phyloP scores from a whole-genome alignment of 2,797 vertebrate genomes.

The Lepus townsendii region DNA sequence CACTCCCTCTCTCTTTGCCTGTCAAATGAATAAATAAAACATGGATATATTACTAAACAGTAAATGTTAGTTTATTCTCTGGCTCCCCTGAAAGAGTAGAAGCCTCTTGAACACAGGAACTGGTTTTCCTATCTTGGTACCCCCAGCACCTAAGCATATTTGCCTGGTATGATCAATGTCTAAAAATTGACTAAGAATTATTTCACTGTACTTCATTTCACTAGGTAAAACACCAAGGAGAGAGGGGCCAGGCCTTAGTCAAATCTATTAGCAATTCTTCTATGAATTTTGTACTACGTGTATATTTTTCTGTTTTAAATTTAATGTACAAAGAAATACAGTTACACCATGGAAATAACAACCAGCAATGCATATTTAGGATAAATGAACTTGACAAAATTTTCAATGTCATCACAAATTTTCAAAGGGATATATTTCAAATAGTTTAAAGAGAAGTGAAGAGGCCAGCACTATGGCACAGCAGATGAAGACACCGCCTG shows the following conservation, averaged over 20 bases:
- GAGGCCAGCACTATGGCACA: not conserved
- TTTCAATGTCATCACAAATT: conserved; percentile 48
- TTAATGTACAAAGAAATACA: conserved; percentile 48
- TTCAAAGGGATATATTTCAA: conserved; percentile 18
- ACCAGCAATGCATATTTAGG: not conserved
- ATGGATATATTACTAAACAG: not conserved
- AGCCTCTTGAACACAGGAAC: not conserved
- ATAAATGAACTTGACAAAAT: conserved; percentile 49
- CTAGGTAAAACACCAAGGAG: not conserved
- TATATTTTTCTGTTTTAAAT: conserved; percentile 24
- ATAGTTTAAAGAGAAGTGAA: conserved; percentile 27
- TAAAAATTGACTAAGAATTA: conserved; percentile 9
- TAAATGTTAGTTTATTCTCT: conserved; percentile 46
- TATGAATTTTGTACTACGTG: not conserved
- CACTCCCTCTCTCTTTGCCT: too few relatives aligned
- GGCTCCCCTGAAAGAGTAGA: not conserved
- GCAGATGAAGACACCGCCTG: too few relatives aligned
- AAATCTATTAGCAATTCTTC: conserved; percentile 2
- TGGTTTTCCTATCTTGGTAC: not conserved
- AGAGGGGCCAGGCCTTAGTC: not conserved
- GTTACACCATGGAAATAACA: conserved; percentile 42
- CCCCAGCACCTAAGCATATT: not conserved
- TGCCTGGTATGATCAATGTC: not conserved
- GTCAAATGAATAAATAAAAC: too few relatives aligned
- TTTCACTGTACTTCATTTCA: not conserved